Evolutionary conservation across 2,113 vertebrate species (phyloP).

Genomic region (Corydoras sp.): DNA sequence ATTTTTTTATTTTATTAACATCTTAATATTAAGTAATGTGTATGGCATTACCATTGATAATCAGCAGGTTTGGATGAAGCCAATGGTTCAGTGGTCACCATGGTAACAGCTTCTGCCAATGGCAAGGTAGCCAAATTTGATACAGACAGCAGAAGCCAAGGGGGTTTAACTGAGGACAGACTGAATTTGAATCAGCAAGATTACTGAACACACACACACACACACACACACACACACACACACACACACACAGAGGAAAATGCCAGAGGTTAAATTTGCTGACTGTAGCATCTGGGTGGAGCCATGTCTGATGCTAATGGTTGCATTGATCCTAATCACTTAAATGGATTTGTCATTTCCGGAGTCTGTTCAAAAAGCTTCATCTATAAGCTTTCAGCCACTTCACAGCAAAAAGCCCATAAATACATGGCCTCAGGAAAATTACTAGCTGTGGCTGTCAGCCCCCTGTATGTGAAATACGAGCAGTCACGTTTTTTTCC

Average conservation of each 20-base stretch:
- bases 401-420: not conserved
- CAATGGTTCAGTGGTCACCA: conserved; percentile 1
- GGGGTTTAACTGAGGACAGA: conserved; percentile 9
- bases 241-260: not conserved
- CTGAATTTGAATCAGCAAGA: conserved; percentile 1
- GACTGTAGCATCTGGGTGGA: conserved; percentile 10
- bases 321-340: conserved; percentile 1
- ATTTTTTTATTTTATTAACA: too few relatives aligned
- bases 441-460: not conserved
- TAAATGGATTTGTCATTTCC: conserved; percentile 11
- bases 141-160: not conserved
- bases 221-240: not conserved
- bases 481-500: not conserved
- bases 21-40: too few relatives aligned
- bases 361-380: not conserved
- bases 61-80: not conserved
- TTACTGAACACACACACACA: not conserved
- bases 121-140: conserved; percentile 2
- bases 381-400: not conserved
- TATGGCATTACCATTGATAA: not conserved
- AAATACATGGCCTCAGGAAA: not conserved
- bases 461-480: not conserved
- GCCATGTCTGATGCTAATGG: conserved; percentile 11
- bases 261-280: not conserved
- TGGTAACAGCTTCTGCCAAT: conserved; percentile 13